phyloP scores from a whole-genome alignment of 2,797 vertebrate species.

The Sorex maritimensis region DNA sequence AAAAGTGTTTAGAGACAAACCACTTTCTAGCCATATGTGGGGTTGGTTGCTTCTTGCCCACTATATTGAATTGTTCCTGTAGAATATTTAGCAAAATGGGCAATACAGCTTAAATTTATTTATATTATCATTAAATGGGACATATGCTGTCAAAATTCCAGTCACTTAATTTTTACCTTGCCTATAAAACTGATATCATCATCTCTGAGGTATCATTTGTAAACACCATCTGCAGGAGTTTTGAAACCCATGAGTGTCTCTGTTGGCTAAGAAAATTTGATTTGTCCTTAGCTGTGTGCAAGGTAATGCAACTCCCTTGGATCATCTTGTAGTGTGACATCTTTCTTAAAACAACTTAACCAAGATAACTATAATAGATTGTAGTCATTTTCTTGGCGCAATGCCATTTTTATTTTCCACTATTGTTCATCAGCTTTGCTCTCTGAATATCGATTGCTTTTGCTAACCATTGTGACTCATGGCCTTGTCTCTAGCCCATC shows the following conservation, averaged over 20 bases:
- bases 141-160: slow-evolving; percentile 47
- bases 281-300: slow-evolving; percentile 17
- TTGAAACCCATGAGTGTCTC: slow-evolving; percentile 40
- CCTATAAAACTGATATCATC: slow-evolving; percentile 8
- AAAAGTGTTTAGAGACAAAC: not conserved
- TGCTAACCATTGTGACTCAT: slow-evolving; percentile 22
- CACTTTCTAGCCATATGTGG: not conserved
- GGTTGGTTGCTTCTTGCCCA: slow-evolving; percentile 32
- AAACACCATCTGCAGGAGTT: not conserved
- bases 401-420: slow-evolving; percentile 2
- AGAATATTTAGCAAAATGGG: slow-evolving; percentile 11
- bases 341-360: slow-evolving; percentile 27
- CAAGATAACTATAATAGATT: slow-evolving; percentile 35
- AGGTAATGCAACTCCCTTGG: not conserved
- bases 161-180: slow-evolving; percentile 40
- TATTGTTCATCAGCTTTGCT: not conserved
- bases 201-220: slow-evolving; percentile 42
- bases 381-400: not conserved
- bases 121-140: slow-evolving; percentile 44
- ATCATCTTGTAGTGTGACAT: slow-evolving; percentile 42
- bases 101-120: not conserved
- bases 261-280: slow-evolving; percentile 59
- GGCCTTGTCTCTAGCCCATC: not conserved
- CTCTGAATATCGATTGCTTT: slow-evolving; percentile 32
- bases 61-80: not conserved